Evolutionary conservation across 2,888 invertebrate species (phyloP).

Genomic region (Imbricaverruca yamaguchii): DNA sequence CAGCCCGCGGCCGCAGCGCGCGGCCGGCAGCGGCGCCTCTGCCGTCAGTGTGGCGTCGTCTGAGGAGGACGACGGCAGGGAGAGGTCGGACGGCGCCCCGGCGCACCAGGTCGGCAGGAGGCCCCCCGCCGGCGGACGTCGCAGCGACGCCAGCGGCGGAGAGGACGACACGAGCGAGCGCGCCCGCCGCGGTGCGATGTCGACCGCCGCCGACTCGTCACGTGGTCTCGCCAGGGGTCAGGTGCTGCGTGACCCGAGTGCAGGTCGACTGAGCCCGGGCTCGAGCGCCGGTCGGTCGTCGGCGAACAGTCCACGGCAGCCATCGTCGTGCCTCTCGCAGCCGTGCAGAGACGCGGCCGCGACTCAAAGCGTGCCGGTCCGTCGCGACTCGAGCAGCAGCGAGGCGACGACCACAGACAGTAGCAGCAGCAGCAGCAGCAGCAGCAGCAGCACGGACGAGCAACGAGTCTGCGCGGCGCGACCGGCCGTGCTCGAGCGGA

Average conservation of each 20-base stretch:
- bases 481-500: neutral
- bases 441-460: neutral
- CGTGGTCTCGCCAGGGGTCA: neutral
- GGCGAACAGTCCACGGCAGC: neutral
- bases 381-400: neutral
- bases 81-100: neutral
- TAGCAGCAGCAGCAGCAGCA: neutral
- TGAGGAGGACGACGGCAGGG: neutral
- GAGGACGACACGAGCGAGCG: neutral
- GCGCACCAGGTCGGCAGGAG: neutral
- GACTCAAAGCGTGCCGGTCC: neutral
- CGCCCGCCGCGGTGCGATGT: too few species aligned
- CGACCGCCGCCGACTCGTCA: neutral
- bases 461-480: neutral
- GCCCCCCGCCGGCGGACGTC: neutral
- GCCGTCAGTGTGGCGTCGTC: neutral
- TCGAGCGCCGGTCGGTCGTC: neutral
- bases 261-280: neutral
- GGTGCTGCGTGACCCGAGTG: neutral
- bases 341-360: neutral
- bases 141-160: neutral
- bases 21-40: neutral
- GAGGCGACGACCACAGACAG: neutral
- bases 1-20: neutral
- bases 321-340: neutral